Conservation (phyloP, 2,888 invertebrate genomes). For the Amphipoea oculea region DNA sequence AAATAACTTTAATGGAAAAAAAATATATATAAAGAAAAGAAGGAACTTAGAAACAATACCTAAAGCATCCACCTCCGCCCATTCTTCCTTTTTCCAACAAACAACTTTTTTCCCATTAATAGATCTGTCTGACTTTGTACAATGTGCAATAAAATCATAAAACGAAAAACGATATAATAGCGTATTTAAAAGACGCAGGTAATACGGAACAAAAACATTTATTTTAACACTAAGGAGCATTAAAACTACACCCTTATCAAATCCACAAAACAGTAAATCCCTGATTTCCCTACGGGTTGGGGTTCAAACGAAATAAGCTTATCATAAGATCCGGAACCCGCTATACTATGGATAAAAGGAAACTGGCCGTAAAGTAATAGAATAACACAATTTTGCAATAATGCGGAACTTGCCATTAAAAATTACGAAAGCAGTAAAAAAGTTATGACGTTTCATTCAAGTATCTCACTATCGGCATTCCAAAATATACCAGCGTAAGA, state of each 20-base stretch:
- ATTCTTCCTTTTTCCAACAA: background rate
- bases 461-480: background rate
- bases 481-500: background rate
- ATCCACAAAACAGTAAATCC: constrained; percentile 46
- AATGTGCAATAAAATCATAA: background rate
- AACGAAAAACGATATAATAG: background rate
- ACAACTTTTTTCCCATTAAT: background rate
- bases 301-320: constrained; percentile 45
- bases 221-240: constrained; percentile 36
- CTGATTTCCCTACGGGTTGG: constrained; percentile 49
- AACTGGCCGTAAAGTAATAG: constrained; percentile 5
- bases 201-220: constrained; percentile 13
- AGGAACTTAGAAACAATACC: background rate
- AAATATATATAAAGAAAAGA: background rate
- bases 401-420: background rate
- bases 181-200: background rate
- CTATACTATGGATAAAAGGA: constrained; percentile 2
- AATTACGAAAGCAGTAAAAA: background rate
- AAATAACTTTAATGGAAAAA: background rate
- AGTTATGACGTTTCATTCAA: background rate
- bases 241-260: constrained; percentile 56
- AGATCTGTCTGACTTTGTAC: background rate
- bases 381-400: background rate
- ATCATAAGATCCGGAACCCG: constrained; percentile 23
- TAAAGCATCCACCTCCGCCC: too few species aligned